Conservation (phyloP, 2,113 vertebrate species). For the Rhinogobius similis region DNA sequence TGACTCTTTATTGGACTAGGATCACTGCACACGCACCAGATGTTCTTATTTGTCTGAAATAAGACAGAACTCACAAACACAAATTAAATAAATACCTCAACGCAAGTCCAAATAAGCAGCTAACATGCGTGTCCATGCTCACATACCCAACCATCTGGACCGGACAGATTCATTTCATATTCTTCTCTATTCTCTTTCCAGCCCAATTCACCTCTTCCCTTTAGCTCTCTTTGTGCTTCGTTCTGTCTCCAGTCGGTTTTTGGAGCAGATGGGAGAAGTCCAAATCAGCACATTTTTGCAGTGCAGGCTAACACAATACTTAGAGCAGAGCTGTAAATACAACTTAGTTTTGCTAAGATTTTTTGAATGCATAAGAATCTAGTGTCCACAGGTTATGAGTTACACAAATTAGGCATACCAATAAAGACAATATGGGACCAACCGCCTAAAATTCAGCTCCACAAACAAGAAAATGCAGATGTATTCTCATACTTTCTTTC, state of each 20-base stretch:
- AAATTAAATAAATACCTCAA: slow-evolving; percentile 41
- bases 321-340: slow-evolving; percentile 33
- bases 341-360: slow-evolving; percentile 19
- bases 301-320: slow-evolving; percentile 46
- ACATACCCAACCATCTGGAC: slow-evolving; percentile 67
- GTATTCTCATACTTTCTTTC: not conserved
- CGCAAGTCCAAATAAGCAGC: slow-evolving; percentile 27
- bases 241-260: slow-evolving; percentile 50
- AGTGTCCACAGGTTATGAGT: not conserved
- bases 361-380: slow-evolving; percentile 10
- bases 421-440: not conserved
- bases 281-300: slow-evolving; percentile 37
- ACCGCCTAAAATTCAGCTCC: not conserved
- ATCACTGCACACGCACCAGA: slow-evolving; percentile 47
- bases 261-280: slow-evolving; percentile 64
- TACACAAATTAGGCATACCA: not conserved
- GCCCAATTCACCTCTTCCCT: slow-evolving; percentile 66
- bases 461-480: slow-evolving; percentile 21
- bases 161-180: slow-evolving; percentile 70
- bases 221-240: slow-evolving; percentile 52
- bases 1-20: slow-evolving; percentile 27
- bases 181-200: slow-evolving; percentile 66
- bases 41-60: slow-evolving; percentile 51
- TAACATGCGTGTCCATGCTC: slow-evolving; percentile 15
- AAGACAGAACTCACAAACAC: slow-evolving; percentile 35